Base-by-base conservation (phyloP, 2,113 vertebrate genomes). In the Dinomys branickii region DNA sequence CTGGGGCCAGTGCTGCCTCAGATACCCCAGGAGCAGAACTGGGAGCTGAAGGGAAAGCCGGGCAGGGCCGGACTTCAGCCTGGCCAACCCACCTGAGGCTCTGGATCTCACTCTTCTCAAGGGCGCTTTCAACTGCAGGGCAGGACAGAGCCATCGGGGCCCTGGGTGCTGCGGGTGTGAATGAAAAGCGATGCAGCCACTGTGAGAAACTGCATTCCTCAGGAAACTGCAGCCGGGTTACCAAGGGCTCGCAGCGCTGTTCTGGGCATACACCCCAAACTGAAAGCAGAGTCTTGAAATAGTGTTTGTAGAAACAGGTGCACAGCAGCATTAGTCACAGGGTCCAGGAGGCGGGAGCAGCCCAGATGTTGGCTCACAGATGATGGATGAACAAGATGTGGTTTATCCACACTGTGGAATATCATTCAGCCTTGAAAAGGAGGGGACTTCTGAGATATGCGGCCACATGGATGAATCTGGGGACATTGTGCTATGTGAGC, bases 311-410 rank as follows among this genome's bases (percentile, higher is more conserved):
- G 56, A 44, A 20, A 13, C 33, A 2, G 19, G 22, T 52, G 65
- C 38, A n/a, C 5, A 35, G 78, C 30, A 44, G n/a, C 20, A 4
- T 20, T 19, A 14, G 30, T 41, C 56, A 17, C n/a, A n/a, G 33
- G 4, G 67, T 17, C 3, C 63, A 50, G 59, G 41, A 26, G 73
- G 59, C 1, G 1, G 59, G 69, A 28, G 59, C 87, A 16, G 7
- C 2, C 0, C 44, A 7, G 19, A 10, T 1, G 1, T 19, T 17
- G 2, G 10, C 44, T 54, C 3, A 3, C 0, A 4, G 65, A 52
- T 2, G 52, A 61, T 30, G 56, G 58, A 13, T 30, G 16, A 88
- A 26, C 17, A 26, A n/a, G 58, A 61, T 19, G 77, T 4, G 20
- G 59, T 17, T 5, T 50, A 3, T 0, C 47, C 56, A 38, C 3